Percentiles rank a stretch among this genome's conserved stretches.
phyloP scores from a whole-genome alignment of 2,797 vertebrate species.

The Aplochiton taeniatus region DNA sequence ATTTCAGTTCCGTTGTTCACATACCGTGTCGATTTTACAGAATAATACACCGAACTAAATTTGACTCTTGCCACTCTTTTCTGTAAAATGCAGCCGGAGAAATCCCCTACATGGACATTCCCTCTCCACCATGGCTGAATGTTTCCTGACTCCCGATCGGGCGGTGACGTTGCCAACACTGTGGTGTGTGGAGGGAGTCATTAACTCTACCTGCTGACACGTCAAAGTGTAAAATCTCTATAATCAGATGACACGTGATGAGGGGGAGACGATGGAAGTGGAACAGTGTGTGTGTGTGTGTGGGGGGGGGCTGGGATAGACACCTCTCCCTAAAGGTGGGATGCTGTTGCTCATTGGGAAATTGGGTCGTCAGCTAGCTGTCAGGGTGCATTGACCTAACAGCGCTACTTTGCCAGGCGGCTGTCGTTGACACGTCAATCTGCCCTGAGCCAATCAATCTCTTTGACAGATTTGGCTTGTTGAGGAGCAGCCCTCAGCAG shows the following conservation, averaged over 20 bases:
- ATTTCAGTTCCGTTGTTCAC: no score
- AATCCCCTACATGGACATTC: no score
- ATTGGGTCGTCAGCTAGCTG: slow-evolving; percentile 73
- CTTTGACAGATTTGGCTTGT: slow-evolving; percentile 25
- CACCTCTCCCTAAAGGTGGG: slow-evolving; percentile 50
- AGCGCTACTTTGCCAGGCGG: slow-evolving; percentile 55
- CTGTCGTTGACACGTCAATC: slow-evolving; percentile 67
- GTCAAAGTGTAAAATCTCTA: slow-evolving; percentile 55
- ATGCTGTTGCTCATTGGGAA: slow-evolving; percentile 61
- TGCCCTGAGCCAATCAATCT: slow-evolving; percentile 64
- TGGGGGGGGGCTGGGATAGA: slow-evolving; percentile 41
- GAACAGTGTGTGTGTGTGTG: slow-evolving; percentile 10
- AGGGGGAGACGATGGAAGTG: slow-evolving; percentile 55
- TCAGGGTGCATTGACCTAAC: slow-evolving; percentile 69
- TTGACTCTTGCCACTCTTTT: no score
- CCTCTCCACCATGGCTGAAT: no score
- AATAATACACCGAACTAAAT: no score
- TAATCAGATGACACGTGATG: slow-evolving; percentile 68
- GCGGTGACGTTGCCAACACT: background rate
- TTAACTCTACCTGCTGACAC: slow-evolving; percentile 62
- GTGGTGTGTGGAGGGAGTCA: slow-evolving; percentile 25
- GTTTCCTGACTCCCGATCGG: no score
- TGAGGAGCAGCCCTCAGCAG: slow-evolving; percentile 29
- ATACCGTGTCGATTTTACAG: no score
- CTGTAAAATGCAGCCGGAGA: no score